Base-by-base conservation (phyloP, 2,888 invertebrate species). In the Xanthia icteritia region DNA sequence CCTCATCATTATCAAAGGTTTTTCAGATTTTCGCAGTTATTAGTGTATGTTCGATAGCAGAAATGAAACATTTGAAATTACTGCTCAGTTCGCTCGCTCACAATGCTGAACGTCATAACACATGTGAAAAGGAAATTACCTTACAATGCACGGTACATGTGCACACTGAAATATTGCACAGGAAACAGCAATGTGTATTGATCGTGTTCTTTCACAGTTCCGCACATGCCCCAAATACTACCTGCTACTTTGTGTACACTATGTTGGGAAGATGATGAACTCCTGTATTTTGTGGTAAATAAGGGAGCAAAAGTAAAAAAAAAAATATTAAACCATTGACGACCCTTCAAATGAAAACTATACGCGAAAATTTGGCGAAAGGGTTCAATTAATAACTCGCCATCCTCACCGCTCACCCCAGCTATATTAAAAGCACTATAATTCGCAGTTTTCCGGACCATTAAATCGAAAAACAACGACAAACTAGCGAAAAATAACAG, bases 111-210 rank as follows among this genome's bases (percentile, higher is more conserved):
- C 61, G 56, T 60, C 58, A 66, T 39, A 65, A 65, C 65, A 79
- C 63, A 86, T 60, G 74, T 83, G 77, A 63, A 72, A 63, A 78
- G 73, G 86, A 87, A 88, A 81, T 76, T 51, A 64, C 66, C n/a
- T 65, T 80, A 80, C 51, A 77, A 51, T 73, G 68, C 76, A 73
- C 51, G 27, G 56, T 71, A 70, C 42, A 70, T 66, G 71, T 87
- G 68, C 39, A 13, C 23, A 61, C 61, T 79, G 69, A 86, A 79
- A 69, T 77, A 74, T 72, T 66, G 74, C 67, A 68, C 87, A 84
- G 89, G 89, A 88, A 84, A 72, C 82, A 76, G 61, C 66, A 73
- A 80, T 71, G 73, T 64, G 79, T 83, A 84, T 88, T 65, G 89
- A 88, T 84, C 85, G 87, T 77, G 87, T 82, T 78, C 76, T 78